Evolutionary conservation across 1,140 invertebrate genomes (phyloP).

Genomic region (Scaptodrosophila lebanonensis): DNA sequence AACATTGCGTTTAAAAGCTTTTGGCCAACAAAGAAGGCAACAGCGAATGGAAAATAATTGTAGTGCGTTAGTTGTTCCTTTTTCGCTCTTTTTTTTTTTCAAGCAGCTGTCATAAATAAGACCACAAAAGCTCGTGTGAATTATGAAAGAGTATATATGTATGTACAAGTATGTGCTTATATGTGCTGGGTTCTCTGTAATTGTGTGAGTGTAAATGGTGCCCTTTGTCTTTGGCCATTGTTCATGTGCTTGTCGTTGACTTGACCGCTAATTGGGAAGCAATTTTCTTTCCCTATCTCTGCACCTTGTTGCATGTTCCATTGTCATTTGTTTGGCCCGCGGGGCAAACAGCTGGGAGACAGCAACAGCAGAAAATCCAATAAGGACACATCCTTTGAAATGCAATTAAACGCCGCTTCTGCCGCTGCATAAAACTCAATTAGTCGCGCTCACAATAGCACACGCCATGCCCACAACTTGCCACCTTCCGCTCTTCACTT

Average conservation of each 20-base stretch:
- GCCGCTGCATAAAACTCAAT: slow-evolving; percentile 58
- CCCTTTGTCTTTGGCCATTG: background rate
- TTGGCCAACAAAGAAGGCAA: slow-evolving; percentile 22
- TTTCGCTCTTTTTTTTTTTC: no score
- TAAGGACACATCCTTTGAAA: slow-evolving; percentile 52
- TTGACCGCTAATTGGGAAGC: no score
- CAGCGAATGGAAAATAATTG: slow-evolving; percentile 37
- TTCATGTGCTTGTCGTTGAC: no score
- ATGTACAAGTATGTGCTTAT: no score
- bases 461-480: slow-evolving; percentile 1
- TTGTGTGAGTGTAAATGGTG: background rate
- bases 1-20: slow-evolving; percentile 50
- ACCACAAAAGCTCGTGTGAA: no score
- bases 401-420: slow-evolving; percentile 65
- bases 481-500: background rate
- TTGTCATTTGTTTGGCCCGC: slow-evolving; percentile 1
- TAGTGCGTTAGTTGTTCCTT: no score
- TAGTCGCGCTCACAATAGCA: slow-evolving; percentile 61
- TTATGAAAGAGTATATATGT: no score
- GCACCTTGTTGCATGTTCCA: slow-evolving; percentile 3
- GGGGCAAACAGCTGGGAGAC: no score
- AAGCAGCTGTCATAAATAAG: no score
- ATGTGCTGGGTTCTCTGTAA: no score
- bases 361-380: no score
- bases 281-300: background rate